A percentile compares a stretch with the other conserved stretches of the same genome.
These are phyloP conservation scores for Frieseomelitta varia DNA, from an alignment of 1,140 invertebrate genomes.

Conservation along the genomic window DNA sequence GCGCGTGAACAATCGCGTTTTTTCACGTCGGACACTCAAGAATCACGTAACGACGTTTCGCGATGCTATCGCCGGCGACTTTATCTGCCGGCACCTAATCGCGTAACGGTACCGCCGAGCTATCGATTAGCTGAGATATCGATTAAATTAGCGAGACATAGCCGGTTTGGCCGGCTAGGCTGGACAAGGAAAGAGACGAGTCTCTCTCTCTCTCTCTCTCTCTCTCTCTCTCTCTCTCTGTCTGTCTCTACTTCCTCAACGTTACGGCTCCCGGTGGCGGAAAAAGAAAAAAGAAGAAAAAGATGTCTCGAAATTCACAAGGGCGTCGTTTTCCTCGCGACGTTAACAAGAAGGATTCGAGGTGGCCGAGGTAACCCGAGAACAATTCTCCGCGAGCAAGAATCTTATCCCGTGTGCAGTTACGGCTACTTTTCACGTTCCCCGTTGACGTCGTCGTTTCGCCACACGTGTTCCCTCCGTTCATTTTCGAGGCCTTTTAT, in stretches of 20 bases:
- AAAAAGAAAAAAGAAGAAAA: background rate
- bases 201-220: too few relatives aligned
- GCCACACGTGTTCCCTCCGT: background rate
- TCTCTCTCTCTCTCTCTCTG: too few relatives aligned
- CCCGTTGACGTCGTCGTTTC: background rate
- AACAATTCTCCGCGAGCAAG: background rate
- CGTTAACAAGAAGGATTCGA: background rate
- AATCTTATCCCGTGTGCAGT: conserved; percentile 17
- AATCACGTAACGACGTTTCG: conserved; percentile 4
- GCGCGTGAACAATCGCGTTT: conserved; percentile 10
- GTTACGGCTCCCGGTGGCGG: background rate
- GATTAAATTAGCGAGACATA: conserved; percentile 22
- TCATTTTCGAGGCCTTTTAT: background rate
- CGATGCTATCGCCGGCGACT: conserved; percentile 6
- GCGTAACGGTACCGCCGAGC: background rate
- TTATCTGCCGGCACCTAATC: conserved; percentile 6
- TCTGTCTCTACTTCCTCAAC: too few relatives aligned
- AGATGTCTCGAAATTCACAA: background rate
- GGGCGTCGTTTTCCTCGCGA: background rate
- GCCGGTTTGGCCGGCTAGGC: too few relatives aligned
- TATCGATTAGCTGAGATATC: conserved; percentile 28
- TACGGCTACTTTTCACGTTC: conserved; percentile 12
- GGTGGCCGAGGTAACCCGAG: background rate
- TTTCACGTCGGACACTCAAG: background rate
- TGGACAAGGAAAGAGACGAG: background rate